Evolutionary conservation across 2,797 vertebrate species (phyloP).

Genomic region (Gallinago nigripennis): DNA sequence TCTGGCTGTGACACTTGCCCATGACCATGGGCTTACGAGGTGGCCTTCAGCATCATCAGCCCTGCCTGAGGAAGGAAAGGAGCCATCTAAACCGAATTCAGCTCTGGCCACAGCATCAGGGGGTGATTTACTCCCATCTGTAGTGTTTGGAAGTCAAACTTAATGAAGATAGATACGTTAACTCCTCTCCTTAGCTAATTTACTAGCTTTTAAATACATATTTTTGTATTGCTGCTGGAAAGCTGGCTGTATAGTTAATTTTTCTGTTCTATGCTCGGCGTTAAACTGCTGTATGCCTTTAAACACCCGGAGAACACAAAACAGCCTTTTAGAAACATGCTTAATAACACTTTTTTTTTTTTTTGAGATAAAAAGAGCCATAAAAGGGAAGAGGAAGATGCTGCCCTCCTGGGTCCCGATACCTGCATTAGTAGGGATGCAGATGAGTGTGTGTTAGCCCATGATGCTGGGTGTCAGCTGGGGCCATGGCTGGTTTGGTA

Average conservation of each 20-base stretch:
- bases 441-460: background rate
- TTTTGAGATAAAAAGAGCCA: background rate
- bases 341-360: background rate
- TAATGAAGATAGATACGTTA: conserved; percentile 23
- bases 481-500: background rate
- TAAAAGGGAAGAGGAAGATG: background rate
- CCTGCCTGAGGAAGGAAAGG: background rate
- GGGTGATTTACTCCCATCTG: conserved; percentile 32
- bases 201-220: background rate
- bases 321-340: background rate
- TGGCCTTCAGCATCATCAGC: background rate
- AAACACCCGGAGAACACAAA: background rate
- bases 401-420: background rate
- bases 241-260: background rate
- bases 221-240: background rate
- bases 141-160: conserved; percentile 30
- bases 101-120: background rate
- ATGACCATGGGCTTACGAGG: accelerated
- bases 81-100: background rate
- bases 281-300: background rate
- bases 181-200: conserved; percentile 31
- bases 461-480: accelerated
- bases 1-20: background rate
- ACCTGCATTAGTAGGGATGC: background rate
- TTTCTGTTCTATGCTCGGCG: background rate